Percentiles rank a stretch among this genome's conserved stretches.
These are phyloP conservation scores for Ceyx melanurus DNA, from an alignment of 2,113 vertebrate genomes.

Conservation along the genomic window DNA sequence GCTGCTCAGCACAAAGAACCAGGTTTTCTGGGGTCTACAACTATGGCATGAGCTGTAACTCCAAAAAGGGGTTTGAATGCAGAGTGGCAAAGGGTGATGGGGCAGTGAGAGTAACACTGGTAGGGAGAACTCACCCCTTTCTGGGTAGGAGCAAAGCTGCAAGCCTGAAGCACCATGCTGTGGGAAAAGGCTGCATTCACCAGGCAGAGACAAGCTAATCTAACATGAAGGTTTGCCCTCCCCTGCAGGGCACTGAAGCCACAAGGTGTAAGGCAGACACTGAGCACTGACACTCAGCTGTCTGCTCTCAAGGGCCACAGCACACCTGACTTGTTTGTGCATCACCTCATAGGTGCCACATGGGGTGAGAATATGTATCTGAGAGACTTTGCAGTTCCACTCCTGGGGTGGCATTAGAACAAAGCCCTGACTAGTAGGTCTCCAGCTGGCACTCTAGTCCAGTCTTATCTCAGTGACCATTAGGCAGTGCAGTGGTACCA, in stretches of 20 bases:
- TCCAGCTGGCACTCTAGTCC: not conserved
- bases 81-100: not conserved
- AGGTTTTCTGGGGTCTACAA: not conserved
- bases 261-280: not conserved
- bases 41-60: accelerated
- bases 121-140: not conserved
- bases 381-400: not conserved
- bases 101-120: not conserved
- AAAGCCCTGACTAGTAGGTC: not conserved
- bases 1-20: not conserved
- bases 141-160: not conserved
- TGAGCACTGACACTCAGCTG: not conserved
- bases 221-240: not conserved
- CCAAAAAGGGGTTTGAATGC: not conserved
- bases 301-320: not conserved
- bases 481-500: not conserved
- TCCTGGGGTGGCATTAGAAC: not conserved
- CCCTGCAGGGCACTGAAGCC: not conserved
- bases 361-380: not conserved
- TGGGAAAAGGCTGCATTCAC: not conserved
- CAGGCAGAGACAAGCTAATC: not conserved
- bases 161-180: not conserved
- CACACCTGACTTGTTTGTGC: not conserved
- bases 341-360: not conserved
- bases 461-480: not conserved